Conservation (phyloP, 2,888 invertebrate species). For the Patella depressa region DNA sequence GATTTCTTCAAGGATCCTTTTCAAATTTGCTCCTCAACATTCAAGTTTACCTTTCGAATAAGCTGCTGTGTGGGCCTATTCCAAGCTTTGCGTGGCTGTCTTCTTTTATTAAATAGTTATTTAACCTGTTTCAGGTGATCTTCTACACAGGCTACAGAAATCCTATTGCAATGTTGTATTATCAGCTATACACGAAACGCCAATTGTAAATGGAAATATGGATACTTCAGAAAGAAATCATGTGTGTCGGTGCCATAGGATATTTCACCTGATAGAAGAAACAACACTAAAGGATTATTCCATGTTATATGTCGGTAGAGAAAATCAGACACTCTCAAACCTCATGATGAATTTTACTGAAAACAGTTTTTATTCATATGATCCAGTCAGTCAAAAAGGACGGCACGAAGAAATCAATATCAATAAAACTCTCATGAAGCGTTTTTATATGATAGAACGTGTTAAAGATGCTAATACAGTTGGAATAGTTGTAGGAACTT, state of each 20-base stretch:
- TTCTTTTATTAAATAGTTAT: too few relatives aligned
- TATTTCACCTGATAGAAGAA: slow-evolving; percentile 38
- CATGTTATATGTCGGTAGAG: slow-evolving; percentile 79
- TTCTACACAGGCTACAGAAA: too few relatives aligned
- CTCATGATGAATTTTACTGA: slow-evolving; percentile 72
- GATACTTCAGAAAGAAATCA: too few relatives aligned
- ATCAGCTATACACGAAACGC: too few relatives aligned
- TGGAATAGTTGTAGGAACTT: slow-evolving; percentile 91
- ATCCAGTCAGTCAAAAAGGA: slow-evolving; percentile 56
- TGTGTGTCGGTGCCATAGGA: slow-evolving; percentile 42
- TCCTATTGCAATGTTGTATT: too few relatives aligned
- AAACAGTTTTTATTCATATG: slow-evolving; percentile 68
- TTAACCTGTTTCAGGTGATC: too few relatives aligned
- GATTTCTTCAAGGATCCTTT: too few relatives aligned
- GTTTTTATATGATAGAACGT: slow-evolving; percentile 89
- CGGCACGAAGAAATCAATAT: slow-evolving; percentile 56
- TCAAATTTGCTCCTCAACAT: too few relatives aligned
- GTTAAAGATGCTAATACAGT: slow-evolving; percentile 90
- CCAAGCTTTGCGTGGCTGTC: too few relatives aligned
- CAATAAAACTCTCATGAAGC: slow-evolving; percentile 81
- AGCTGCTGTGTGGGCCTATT: too few relatives aligned
- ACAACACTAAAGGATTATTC: slow-evolving; percentile 73
- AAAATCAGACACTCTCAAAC: slow-evolving; percentile 79
- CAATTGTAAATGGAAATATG: too few relatives aligned
- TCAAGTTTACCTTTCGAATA: too few relatives aligned